A percentile compares a stretch with the other conserved stretches of the same genome.
These are phyloP conservation scores for Parnassius smintheus DNA, from an alignment of 2,888 invertebrate genomes.

Conservation along the genomic window DNA sequence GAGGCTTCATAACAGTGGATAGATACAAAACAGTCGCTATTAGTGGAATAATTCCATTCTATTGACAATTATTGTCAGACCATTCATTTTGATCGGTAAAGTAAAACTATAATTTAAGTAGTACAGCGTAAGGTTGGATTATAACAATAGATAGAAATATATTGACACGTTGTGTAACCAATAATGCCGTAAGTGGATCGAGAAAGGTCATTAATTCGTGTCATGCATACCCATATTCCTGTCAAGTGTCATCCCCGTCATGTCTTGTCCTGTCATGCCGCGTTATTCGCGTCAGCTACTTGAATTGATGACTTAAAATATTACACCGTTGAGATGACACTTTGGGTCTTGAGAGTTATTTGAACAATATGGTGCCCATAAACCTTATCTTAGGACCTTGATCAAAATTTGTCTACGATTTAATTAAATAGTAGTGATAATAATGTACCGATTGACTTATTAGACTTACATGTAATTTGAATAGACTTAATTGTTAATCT, in stretches of 20 bases:
- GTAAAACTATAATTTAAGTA: no score
- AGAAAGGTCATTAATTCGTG: constrained; percentile 17
- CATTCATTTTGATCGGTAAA: no score
- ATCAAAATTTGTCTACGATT: no score
- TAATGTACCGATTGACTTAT: no score
- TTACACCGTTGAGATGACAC: constrained; percentile 18
- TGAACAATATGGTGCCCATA: background rate
- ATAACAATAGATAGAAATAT: constrained; percentile 1
- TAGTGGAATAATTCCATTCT: no score
- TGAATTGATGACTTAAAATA: constrained; percentile 22
- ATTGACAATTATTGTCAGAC: no score
- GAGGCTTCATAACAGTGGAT: no score
- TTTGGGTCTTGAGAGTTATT: background rate
- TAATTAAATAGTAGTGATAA: no score
- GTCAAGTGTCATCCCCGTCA: constrained; percentile 17
- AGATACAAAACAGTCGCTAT: no score
- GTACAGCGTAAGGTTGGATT: background rate
- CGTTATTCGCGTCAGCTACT: constrained; percentile 19
- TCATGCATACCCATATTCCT: constrained; percentile 21
- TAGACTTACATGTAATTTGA: no score
- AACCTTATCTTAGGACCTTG: no score
- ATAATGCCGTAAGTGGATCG: constrained; percentile 13
- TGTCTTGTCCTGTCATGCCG: constrained; percentile 17
- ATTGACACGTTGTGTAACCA: constrained; percentile 13
- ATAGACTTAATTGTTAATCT: no score